phyloP scores from a whole-genome alignment of 2,888 invertebrate genomes.

The Escarpia spicata region DNA sequence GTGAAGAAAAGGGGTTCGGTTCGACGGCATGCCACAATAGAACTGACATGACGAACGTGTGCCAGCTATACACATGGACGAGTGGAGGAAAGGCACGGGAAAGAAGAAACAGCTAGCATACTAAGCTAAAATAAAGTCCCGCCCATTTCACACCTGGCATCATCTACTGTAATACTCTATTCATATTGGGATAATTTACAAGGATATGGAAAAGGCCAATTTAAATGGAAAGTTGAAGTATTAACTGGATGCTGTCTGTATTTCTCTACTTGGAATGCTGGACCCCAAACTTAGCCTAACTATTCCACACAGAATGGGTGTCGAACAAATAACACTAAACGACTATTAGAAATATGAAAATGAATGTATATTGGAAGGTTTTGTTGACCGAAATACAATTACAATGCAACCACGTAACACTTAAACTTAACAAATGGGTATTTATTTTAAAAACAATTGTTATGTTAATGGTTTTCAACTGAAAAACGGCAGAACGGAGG shows the following conservation, averaged over 20 bases:
- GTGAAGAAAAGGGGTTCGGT: background rate
- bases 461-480: background rate
- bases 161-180: too few relatives aligned
- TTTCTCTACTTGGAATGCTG: background rate
- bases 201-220: background rate
- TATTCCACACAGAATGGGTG: background rate
- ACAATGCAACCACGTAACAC: background rate
- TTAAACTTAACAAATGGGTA: background rate
- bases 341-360: too few relatives aligned
- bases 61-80: background rate
- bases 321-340: background rate
- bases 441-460: background rate
- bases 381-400: background rate
- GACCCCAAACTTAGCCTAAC: background rate
- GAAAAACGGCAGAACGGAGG: background rate
- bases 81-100: background rate
- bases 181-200: too few relatives aligned
- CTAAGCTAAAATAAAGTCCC: background rate
- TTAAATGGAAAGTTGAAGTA: background rate
- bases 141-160: too few relatives aligned
- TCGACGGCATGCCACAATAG: background rate
- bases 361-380: background rate
- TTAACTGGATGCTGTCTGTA: background rate
- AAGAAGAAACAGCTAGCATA: background rate
- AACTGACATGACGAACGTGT: background rate